These are phyloP conservation scores for Heliconius cydno DNA, from an alignment of 2,888 invertebrate species.

Conservation along the genomic window DNA sequence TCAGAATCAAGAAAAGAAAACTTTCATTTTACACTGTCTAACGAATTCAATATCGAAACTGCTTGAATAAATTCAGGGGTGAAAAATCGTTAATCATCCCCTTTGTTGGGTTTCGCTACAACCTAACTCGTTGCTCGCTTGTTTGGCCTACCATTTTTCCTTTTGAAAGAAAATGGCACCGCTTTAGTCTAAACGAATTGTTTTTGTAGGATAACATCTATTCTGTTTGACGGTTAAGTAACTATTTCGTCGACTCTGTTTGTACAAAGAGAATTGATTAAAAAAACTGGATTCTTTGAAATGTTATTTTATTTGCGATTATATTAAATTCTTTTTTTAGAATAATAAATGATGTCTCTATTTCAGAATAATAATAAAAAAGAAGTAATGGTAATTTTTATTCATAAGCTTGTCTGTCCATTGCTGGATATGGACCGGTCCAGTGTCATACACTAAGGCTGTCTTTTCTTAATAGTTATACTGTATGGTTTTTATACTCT, in stretches of 20 bases:
- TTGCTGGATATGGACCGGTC: not conserved
- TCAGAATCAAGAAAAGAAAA: slow-evolving; percentile 68
- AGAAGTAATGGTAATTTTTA: not conserved
- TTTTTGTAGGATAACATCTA: slow-evolving; percentile 60
- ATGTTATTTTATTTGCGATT: not conserved
- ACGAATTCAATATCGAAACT: slow-evolving; percentile 83
- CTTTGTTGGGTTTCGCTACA: slow-evolving; percentile 83
- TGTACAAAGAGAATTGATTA: not conserved
- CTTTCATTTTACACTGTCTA: slow-evolving; percentile 82
- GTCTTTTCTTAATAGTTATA: not conserved
- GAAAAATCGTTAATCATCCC: slow-evolving; percentile 83
- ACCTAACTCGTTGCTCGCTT: slow-evolving; percentile 83
- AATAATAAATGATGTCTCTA: not conserved
- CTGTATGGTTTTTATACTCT: too few relatives aligned
- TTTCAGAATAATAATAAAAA: not conserved
- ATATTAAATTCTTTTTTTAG: not conserved
- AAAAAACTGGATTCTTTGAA: not conserved
- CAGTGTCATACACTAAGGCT: not conserved
- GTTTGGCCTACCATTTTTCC: slow-evolving; percentile 81
- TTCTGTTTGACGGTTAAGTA: slow-evolving; percentile 42
- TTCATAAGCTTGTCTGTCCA: not conserved
- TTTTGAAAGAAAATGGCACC: slow-evolving; percentile 76
- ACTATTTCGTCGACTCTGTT: slow-evolving; percentile 11
- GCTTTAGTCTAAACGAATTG: slow-evolving; percentile 79
- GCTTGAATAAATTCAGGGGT: slow-evolving; percentile 80